Evolutionary conservation across 2,888 invertebrate genomes (phyloP), one percentile per base, ranked within the genome.

Genomic region (Morpho helenor): DNA sequence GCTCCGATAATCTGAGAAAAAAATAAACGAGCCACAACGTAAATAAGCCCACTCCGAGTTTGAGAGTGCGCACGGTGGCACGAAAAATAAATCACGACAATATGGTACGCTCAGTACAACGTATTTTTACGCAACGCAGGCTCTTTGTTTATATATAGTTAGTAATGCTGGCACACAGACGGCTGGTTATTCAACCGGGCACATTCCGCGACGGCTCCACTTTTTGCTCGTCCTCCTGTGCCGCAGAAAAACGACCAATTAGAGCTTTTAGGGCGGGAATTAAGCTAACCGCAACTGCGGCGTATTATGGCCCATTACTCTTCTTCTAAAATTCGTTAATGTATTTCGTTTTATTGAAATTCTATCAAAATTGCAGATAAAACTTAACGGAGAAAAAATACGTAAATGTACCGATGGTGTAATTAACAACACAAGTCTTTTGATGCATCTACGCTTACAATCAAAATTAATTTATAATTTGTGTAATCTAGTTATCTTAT

Each of bases 111-210:
- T 66, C 74, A 76, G 77, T 77, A 80, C 81, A 84, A 79, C 84
- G 86, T 87, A 89, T 87, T 88, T 89, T 88, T 88, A 89, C 88
- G 89, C 87, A 88, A 87, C 79, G 75, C 80, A 77, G 72, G 68
- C 79, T 83, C 80, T 84, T 86, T 87, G 87, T 87, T 86, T 88
- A 83, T 87, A 84, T 81, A 77, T 79, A 76, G 79, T 73, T 75
- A 71, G 73, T 72, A 73, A 68, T 66, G 70, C 66, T 68, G 69
- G 73, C 71, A 71, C 63, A 73, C 80, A 83, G 84, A 80, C 87
- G 83, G 81, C 83, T 87, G 88, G 87, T 87, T 88, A 85, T 88
- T 88, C 88, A 88, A 88, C 88, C 85, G 83, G 76, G 77, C 86
- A 75, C 89, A 89, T 90, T 87, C 89, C 88, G 82, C 79, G 87